A percentile compares a stretch with the other conserved stretches of the same genome.
phyloP scores from a whole-genome alignment of 30 jellyfish, hydroid and myxozoan species.

The Mastigias papua region DNA sequence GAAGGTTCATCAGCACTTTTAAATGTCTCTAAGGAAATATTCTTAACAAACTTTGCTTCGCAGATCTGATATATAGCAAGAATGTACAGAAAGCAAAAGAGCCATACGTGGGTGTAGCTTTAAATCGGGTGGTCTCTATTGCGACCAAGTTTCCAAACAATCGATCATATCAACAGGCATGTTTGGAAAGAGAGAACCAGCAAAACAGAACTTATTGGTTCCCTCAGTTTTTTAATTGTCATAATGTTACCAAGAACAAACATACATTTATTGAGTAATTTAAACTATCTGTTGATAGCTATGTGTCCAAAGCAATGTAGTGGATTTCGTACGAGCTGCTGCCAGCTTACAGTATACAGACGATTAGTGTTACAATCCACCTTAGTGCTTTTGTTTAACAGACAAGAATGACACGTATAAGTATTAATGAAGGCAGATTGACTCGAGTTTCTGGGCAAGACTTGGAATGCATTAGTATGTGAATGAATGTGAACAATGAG shows the following conservation, averaged over 20 bases:
- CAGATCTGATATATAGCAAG: background rate
- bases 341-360: background rate
- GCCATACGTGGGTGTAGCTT: constrained; percentile 4
- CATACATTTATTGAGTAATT: background rate
- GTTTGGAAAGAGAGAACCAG: background rate
- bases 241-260: background rate
- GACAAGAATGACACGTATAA: background rate
- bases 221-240: background rate
- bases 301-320: background rate
- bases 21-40: too few relatives aligned
- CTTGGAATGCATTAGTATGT: too few relatives aligned
- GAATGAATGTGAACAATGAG: too few relatives aligned
- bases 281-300: background rate
- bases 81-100: background rate
- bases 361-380: background rate
- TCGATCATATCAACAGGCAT: background rate
- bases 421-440: too few relatives aligned
- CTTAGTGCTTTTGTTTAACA: background rate
- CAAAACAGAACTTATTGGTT: background rate
- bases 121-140: background rate
- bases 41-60: background rate
- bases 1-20: too few relatives aligned
- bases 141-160: background rate
- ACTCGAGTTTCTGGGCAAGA: too few relatives aligned
- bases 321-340: background rate